Evolutionary conservation across 2,113 vertebrate genomes (phyloP), one percentile per base, ranked within the genome.

Genomic region (Anguilla rostrata): DNA sequence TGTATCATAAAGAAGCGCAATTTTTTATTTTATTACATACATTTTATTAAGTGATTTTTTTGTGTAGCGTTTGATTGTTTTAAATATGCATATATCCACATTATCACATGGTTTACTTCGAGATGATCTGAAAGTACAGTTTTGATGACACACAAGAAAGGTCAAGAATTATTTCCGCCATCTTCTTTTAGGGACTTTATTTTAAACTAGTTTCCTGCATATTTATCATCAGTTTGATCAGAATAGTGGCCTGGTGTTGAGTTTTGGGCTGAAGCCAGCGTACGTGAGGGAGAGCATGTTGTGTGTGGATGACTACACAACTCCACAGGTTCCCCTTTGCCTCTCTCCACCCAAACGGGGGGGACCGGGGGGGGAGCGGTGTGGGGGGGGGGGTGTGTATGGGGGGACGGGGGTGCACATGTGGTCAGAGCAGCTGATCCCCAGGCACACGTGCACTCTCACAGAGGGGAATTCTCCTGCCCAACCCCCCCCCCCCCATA

Each of bases 361-460:
- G 43, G 63, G 5, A 4, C 18, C 5, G 60, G 60, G 15, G 4
- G 20, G 60, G 60, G 5, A 9, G 60, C 0, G 15, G 0, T 0
- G 34, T 0, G 34, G 34, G 34, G 34, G 34, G 34, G 34, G 34
- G 34, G 34, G 34, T 0, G 34, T 34, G 0, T 34, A 34, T 34
- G 34, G 43, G 43, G 43, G 43, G 43, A 22, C 20, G 26, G 63
- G 71, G 9, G 26, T 29, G 26, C 71, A 75, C 71, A 75, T 75
- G 71, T 34, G 71, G 71, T 75, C 71, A 75, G n/a, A 34, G 71
- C 71, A 75, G 71, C 71, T 75, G 71, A 75, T 75, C n/a, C n/a
- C 71, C 11, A n/a, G 71, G 71, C 71, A 34, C 71, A 75, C 71
- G 71, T 75, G 71, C n/a, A 12, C n/a, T 26, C 60, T 18, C 57